Evolutionary conservation across 2,888 invertebrate genomes (phyloP).

Genomic region (Habroteleia sp.): DNA sequence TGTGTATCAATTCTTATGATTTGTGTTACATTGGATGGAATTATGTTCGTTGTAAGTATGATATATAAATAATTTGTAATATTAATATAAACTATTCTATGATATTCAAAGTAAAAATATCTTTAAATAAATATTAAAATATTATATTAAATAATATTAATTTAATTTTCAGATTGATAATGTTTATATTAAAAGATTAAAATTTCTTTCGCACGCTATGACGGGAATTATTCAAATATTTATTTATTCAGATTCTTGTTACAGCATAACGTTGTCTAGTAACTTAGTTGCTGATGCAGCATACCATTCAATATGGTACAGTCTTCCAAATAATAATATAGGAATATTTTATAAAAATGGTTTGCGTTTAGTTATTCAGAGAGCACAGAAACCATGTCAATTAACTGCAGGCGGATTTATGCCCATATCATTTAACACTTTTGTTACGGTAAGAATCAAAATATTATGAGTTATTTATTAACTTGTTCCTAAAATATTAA

Average conservation of each 20-base stretch:
- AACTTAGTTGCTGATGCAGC: constrained; percentile 64
- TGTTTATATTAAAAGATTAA: constrained; percentile 35
- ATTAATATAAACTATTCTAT: too few species aligned
- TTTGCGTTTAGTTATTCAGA: constrained; percentile 65
- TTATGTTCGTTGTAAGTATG: constrained; percentile 36
- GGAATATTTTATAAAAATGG: constrained; percentile 62
- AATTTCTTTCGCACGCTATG: constrained; percentile 65
- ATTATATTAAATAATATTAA: background rate
- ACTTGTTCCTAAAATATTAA: too few species aligned
- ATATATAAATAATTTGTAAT: background rate
- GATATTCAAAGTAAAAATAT: too few species aligned
- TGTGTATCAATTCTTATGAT: constrained; percentile 43
- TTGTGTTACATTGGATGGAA: constrained; percentile 41
- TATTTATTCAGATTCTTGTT: constrained; percentile 69
- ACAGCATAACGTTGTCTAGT: constrained; percentile 69
- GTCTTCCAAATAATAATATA: constrained; percentile 49
- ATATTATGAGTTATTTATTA: too few species aligned
- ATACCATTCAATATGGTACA: constrained; percentile 68
- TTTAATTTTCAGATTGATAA: constrained; percentile 10
- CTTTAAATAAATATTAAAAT: constrained; percentile 1
- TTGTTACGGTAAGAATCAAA: constrained; percentile 67
- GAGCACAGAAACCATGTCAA: constrained; percentile 66
- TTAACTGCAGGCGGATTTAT: constrained; percentile 70
- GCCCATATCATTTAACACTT: constrained; percentile 69
- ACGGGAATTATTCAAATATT: constrained; percentile 65